A percentile compares a stretch with the other conserved stretches of the same genome.
These are phyloP conservation scores for Aethina tumida DNA, from an alignment of 1,140 invertebrate species.

Conservation along the genomic window DNA sequence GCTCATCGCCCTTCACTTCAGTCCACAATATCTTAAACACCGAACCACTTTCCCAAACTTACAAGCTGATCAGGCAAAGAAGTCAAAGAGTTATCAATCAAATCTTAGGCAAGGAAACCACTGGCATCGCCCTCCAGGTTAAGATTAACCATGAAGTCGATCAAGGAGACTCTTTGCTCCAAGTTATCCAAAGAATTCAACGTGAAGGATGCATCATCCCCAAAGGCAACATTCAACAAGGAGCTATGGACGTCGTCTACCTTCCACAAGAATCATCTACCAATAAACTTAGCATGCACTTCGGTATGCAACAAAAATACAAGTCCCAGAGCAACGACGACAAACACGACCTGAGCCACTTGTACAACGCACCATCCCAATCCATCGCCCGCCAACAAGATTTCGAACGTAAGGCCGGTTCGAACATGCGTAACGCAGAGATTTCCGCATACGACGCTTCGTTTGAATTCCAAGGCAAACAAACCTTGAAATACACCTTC, in stretches of 20 bases:
- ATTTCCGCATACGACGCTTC: conserved; percentile 41
- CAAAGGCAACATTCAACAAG: conserved; percentile 15
- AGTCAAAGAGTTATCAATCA: background rate
- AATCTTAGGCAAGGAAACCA: conserved; percentile 8
- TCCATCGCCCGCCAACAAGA: too few relatives aligned
- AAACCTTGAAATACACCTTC: conserved; percentile 36
- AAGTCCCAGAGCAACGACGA: background rate
- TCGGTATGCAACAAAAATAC: too few relatives aligned
- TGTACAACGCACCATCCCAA: too few relatives aligned
- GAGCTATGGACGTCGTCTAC: conserved; percentile 17
- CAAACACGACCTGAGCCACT: too few relatives aligned
- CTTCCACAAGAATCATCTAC: conserved; percentile 13
- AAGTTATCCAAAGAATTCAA: too few relatives aligned
- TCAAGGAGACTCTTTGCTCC: too few relatives aligned
- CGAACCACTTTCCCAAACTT: conserved; percentile 24
- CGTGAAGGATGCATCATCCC: too few relatives aligned
- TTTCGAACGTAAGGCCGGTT: too few relatives aligned
- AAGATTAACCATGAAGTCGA: conserved; percentile 38
- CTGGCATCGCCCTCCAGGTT: conserved; percentile 28
- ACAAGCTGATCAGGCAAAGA: background rate
- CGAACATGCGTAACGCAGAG: conserved; percentile 40
- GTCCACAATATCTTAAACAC: conserved; percentile 42
- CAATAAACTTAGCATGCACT: too few relatives aligned
- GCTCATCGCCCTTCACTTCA: conserved; percentile 46
- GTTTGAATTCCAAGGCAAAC: conserved; percentile 39